Percentiles rank a stretch among this genome's conserved stretches.
Evolutionary conservation across 2,888 invertebrate species (phyloP).

Genomic region (Sympetrum striolatum): DNA sequence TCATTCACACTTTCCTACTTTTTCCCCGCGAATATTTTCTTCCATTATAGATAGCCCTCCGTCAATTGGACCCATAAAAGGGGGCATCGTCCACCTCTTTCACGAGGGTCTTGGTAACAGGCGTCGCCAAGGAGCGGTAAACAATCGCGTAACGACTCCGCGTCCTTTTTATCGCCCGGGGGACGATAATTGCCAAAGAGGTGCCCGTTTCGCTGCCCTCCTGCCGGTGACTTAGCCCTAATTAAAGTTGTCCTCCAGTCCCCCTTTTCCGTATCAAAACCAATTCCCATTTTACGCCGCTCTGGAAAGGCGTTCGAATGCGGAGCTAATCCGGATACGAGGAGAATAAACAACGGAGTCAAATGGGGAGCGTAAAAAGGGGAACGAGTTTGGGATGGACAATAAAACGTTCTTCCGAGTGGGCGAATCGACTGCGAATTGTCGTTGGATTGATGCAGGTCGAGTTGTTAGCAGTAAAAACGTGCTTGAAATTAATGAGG

Average conservation of each 20-base stretch:
- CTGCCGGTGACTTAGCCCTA: not conserved
- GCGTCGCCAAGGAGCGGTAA: not conserved
- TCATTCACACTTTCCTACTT: no score
- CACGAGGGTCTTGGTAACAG: not conserved
- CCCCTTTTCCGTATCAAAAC: not conserved
- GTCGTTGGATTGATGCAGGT: not conserved
- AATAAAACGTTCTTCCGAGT: no score
- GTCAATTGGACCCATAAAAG: not conserved
- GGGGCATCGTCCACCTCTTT: not conserved
- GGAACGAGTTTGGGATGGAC: no score
- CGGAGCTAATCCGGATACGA: not conserved
- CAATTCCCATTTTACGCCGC: not conserved
- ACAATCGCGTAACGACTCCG: not conserved
- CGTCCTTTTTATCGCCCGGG: not conserved
- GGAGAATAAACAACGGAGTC: not conserved
- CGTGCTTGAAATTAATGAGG: not conserved
- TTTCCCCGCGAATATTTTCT: no score
- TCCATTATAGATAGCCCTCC: no score
- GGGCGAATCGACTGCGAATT: no score
- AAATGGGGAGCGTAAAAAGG: no score
- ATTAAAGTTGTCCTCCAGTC: not conserved
- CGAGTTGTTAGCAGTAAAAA: not conserved
- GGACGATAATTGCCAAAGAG: not conserved
- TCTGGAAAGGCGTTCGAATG: not conserved
- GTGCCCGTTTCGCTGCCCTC: not conserved